A percentile compares a stretch with the other conserved stretches of the same genome.
phyloP scores from a whole-genome alignment of 2,888 invertebrate species.

The Cosmorhoe ocellata region DNA sequence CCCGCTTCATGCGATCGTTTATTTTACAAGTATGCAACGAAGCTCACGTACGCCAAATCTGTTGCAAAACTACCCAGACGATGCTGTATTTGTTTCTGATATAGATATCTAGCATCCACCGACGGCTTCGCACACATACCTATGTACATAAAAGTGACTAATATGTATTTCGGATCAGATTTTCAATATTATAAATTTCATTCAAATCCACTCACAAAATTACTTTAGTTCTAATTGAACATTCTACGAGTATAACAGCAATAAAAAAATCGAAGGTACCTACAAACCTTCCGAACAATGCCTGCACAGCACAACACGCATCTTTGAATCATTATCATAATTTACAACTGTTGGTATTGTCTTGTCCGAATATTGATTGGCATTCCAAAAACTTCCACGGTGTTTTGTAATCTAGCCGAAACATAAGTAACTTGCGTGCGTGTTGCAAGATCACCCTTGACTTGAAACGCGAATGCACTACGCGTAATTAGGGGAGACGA shows the following conservation, averaged over 20 bases:
- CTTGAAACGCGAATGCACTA: slow-evolving; percentile 23
- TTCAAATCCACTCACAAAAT: no score
- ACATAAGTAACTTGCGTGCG: slow-evolving; percentile 24
- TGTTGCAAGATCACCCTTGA: slow-evolving; percentile 34
- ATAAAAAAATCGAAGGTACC: no score
- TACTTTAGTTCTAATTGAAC: no score
- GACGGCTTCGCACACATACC: no score
- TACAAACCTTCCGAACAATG: no score
- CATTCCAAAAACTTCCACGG: slow-evolving; percentile 11
- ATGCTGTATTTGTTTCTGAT: not conserved
- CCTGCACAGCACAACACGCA: no score
- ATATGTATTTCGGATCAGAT: not conserved
- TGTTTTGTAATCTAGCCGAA: slow-evolving; percentile 31
- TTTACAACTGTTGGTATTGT: slow-evolving; percentile 12
- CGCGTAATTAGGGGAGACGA: slow-evolving; percentile 18
- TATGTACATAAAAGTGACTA: not conserved
- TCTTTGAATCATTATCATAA: not conserved
- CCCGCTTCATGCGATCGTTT: slow-evolving; percentile 1
- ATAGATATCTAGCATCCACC: no score
- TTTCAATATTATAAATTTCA: no score
- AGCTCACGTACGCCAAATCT: slow-evolving; percentile 19
- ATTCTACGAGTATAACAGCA: no score
- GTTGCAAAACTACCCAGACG: slow-evolving; percentile 14
- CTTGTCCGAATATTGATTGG: slow-evolving; percentile 17
- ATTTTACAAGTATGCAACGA: slow-evolving; percentile 4